Evolutionary conservation across 1,140 invertebrate genomes (phyloP), one percentile per base, ranked within the genome.

Genomic region (Hylaeus volcanicus): DNA sequence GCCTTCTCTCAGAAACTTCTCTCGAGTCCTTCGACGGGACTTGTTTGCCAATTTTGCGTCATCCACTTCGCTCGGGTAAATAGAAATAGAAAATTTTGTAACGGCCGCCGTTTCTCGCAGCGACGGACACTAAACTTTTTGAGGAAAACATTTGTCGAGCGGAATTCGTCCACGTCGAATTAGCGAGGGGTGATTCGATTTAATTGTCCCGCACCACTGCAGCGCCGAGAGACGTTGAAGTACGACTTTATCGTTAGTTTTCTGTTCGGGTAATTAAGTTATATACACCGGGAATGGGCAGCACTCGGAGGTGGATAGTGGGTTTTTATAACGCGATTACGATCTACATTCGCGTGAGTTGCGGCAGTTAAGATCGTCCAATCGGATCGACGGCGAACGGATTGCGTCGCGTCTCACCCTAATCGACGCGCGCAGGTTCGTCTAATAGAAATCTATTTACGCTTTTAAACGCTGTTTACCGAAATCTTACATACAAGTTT

Each of bases 241-340:
- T 15, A 15, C 63, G 60, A n/a, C 39, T 75, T 65, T 65, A 51
- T 65, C 77, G 71, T 48, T 55, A 79, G 41, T 56, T 72, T 65
- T 79, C 61, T 51, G 41, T 1, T 61, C 61, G 8, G 2, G 71
- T 74, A 79, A 79, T 79, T 41, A 79, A 79, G 70, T 79, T 79
- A 79, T 74, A 79, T 53, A 43, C 12, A 56, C 51, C 3, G 9
- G 39, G 26, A n/a, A 15, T 5, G 12, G 39, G 6, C 9, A 5
- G n/a, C 8, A 51, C 51, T 2, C 9, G 56, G n/a, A 11, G 74
- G 9, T 6, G 37, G 48, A 14, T 5, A 39, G 41, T 12, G 43
- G n/a, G n/a, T 73, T 71, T 79, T 79, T 79, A 64, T 79, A 56
- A 63, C 14, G 37, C 60, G 61, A 73, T 79, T 41, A 56, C 69